Evolutionary conservation across 2,888 invertebrate genomes (phyloP), one percentile per base, ranked within the genome.

Genomic region (Cataglyphis albicans): DNA sequence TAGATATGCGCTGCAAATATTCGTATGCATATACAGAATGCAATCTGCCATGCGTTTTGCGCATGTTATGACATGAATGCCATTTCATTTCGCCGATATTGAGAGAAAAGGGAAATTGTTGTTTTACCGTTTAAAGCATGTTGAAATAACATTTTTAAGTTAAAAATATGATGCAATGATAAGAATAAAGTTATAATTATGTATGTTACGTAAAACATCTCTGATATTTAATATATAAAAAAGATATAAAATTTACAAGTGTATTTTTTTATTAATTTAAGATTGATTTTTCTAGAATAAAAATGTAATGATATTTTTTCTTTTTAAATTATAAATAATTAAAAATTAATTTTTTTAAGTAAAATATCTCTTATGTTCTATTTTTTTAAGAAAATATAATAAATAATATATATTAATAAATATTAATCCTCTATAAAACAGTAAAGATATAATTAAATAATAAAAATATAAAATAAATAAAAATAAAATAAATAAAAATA

Each of bases 11-110:
- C 70, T 55, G 55, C 70, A 44, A 78, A 70, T 78, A 78, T 78
- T 78, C 57, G 78, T 57, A 32, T 32, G 57, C 57, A 70, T 78
- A 78, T 70, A 41, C 57, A 57, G 57, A 18, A 70, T 3, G 55
- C 76, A 76, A 76, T 78, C 78, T 78, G 41, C 78, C 57, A 44
- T 78, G 70, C 70, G 25, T 52, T 68, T 68, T 55, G 68, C 55
- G 57, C 29, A 48, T 70, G 76, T 78, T 70, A 70, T 70, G 21
- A 32, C 70, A 57, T 57, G 78, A 70, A 57, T 57, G 57, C 78
- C 29, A 55, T 59, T 70, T 70, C 41, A n/a, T 70, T 70, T 29
- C 32, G 41, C 41, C 57, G 70, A 70, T 70, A 70, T 78, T 70
- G 68, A 76, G 41, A 32, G 70, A 41, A 5, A 67, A 38, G 4